Percentiles rank a stretch among this genome's conserved stretches.
Conservation (phyloP, 2,888 invertebrate genomes). For the Julus scanicus region DNA sequence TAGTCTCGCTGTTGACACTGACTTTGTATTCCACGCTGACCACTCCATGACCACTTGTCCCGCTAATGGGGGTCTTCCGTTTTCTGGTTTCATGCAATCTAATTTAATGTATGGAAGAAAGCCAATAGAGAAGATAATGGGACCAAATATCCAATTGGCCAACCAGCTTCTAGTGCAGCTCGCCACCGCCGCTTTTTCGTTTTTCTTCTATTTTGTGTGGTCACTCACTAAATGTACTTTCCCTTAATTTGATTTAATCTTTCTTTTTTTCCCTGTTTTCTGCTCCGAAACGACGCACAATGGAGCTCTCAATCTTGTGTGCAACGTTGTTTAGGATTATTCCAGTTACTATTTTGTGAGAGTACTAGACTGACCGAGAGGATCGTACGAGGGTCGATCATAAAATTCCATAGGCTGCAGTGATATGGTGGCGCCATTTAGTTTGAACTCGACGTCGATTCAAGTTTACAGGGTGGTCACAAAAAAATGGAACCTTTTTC, state of each 20-base stretch:
- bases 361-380: too few species aligned
- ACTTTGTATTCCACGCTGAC: conserved; percentile 43
- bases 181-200: not conserved
- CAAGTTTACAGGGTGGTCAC: too few species aligned
- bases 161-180: not conserved
- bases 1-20: not conserved
- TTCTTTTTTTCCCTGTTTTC: not conserved
- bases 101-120: conserved; percentile 51
- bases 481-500: too few species aligned
- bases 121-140: conserved; percentile 49
- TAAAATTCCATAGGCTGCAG: too few species aligned
- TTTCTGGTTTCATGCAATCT: conserved; percentile 48
- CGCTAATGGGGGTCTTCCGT: conserved; percentile 48
- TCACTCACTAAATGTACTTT: conserved; percentile 45
- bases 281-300: not conserved
- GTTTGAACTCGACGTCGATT: too few species aligned
- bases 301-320: not conserved
- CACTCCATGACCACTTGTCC: conserved; percentile 46
- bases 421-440: too few species aligned
- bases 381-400: not conserved
- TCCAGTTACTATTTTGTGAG: not conserved
- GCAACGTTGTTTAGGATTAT: conserved; percentile 14
- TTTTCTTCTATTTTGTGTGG: conserved; percentile 22
- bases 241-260: conserved; percentile 50
- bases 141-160: conserved; percentile 32